Evolutionary conservation across 2,113 vertebrate species (phyloP), one percentile per base, ranked within the genome.

Genomic region (Hepsetus odoe): DNA sequence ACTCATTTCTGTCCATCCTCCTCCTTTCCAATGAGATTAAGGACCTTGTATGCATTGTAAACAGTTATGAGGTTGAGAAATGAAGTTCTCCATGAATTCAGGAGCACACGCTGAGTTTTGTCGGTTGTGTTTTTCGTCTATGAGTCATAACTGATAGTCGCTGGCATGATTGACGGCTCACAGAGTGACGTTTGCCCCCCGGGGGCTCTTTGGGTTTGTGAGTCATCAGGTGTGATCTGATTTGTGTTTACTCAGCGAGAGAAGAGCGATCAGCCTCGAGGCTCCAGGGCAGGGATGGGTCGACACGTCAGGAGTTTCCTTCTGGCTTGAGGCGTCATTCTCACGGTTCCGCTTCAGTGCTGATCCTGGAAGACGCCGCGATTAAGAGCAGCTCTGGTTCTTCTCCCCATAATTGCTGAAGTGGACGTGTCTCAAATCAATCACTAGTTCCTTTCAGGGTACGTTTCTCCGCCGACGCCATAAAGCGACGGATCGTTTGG

Each of bases 91-190:
- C 1, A 49, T 49, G 46, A 20, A 18, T n/a, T n/a, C n/a, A n/a
- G n/a, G 16, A 20, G 16, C 46, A 20, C 0, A 1, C 1, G 18
- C 6, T 20, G 18, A 49, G 46, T 6, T 14, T 12, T 56, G 24
- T 58, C 7, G 28, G 11, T 20, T 26, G 10, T 64, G 30, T 14
- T 30, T n/a, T 24, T 46, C 32, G 2, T 18, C 10, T n/a, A 26
- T 76, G 66, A 46, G 80, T 76, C 80, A 76, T 18, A 16, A 5
- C 59, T 2, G 2, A 62, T 38, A 20, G 44, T 22, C 46, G 16
- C 16, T 42, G 20, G 7, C 10, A 35, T 64, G 72, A 65, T 38
- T 53, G 32, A 51, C 32, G 13, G 30, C 42, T 64, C 72, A 9
- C 44, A 20, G 33, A 2, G 7, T 33, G 38, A 58, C 0, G 16